These are phyloP conservation scores for Orientallactaga sibirica DNA, from an alignment of 2,797 vertebrate species.

Conservation along the genomic window DNA sequence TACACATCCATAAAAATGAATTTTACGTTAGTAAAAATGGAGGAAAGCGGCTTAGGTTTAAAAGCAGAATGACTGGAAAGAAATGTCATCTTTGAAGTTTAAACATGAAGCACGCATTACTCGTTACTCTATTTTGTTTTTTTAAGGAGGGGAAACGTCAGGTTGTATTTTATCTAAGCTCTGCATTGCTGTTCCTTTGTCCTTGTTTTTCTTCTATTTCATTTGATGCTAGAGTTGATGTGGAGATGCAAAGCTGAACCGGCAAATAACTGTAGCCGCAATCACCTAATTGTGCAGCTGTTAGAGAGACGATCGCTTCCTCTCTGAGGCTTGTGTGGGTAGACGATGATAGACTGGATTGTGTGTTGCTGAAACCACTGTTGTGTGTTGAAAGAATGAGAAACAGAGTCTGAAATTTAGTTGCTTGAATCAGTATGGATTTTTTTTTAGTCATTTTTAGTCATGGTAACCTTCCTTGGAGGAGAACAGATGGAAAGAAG, in stretches of 20 bases:
- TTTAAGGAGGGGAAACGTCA: neutral
- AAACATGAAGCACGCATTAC: neutral
- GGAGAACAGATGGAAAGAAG: slow-evolving; percentile 25
- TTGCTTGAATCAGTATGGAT: slow-evolving; percentile 38
- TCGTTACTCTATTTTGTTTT: neutral
- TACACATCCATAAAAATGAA: neutral
- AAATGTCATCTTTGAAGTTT: slow-evolving; percentile 10
- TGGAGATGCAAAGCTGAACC: slow-evolving; percentile 40
- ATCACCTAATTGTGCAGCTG: neutral
- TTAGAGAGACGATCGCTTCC: neutral
- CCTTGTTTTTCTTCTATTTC: slow-evolving; percentile 18
- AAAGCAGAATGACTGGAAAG: neutral
- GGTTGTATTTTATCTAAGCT: slow-evolving; percentile 5
- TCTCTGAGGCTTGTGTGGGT: neutral
- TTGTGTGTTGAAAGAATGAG: slow-evolving; percentile 57
- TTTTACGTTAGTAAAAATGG: slow-evolving; percentile 45
- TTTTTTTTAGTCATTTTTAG: slow-evolving; percentile 60
- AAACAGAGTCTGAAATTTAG: slow-evolving; percentile 46
- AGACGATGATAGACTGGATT: slow-evolving; percentile 15
- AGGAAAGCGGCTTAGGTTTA: neutral
- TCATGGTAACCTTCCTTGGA: slow-evolving; percentile 26
- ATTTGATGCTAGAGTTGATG: slow-evolving; percentile 41
- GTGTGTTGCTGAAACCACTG: slow-evolving; percentile 21
- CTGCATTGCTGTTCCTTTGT: slow-evolving; percentile 5
- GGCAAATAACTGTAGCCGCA: neutral